Base-by-base conservation (phyloP, 2,888 invertebrate genomes). In the Hemicrepidius hirtus region DNA sequence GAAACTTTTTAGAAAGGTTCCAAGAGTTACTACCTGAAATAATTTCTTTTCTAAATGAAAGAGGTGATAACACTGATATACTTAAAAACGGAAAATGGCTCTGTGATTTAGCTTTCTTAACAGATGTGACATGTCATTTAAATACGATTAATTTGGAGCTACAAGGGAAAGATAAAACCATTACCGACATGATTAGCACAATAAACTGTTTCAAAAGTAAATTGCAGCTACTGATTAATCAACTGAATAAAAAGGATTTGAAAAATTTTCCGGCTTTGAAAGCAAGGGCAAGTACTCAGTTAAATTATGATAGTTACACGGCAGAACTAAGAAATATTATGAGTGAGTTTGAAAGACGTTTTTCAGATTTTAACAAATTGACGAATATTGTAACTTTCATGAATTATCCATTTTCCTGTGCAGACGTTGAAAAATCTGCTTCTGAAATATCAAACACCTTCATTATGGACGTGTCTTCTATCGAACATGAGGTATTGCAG, bases 11-110 rank as follows among this genome's bases (percentile, higher is more conserved):
- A 57, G 73, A 75, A 70, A 69, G 75, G 65, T 76, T 77, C 71
- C 76, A 76, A 75, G 78, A 77, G 74, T 69, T 73, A 74, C 55
- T 76, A 65, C 71, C 73, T 50, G 71, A 75, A 77, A 71, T 75
- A 65, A 76, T 66, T 32, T 67, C 72, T 76, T 77, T 77, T 77
- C 71, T 78, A 62, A 62, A 76, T 21, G 76, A 77, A 75, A 60
- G 76, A n/a, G 73, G 69, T 59, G 77, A 77, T 63, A 49, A 77
- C 71, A 73, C 73, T 67, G 41, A 76, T 20, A 72, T 73, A 20
- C 68, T 77, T 40, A 73, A 68, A 75, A 75, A 74, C 67, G 71
- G 72, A 70, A 75, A 75, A 74, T 68, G 71, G 74, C 64, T 70
- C 24, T 24, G 28, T 65, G 41, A 70, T 70, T 70, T 70, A 32